Evolutionary conservation across 2,113 vertebrate species (phyloP).

Genomic region (Montifringilla adamsi): DNA sequence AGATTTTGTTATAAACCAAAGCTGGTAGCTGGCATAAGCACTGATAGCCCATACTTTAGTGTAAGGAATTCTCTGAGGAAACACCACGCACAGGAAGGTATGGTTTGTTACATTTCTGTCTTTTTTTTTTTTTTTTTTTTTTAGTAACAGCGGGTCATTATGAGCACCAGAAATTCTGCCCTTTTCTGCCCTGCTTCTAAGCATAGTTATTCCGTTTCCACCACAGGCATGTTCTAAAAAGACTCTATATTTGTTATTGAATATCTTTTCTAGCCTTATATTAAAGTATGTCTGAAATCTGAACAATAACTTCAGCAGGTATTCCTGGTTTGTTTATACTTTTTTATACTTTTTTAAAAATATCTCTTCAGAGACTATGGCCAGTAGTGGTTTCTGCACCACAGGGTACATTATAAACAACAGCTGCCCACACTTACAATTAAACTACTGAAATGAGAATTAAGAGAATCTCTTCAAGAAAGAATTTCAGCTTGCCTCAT

Average conservation of each 20-base stretch:
- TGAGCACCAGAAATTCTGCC: not conserved
- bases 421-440: constrained; percentile 56
- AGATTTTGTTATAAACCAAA: constrained; percentile 24
- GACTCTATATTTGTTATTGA: not conserved
- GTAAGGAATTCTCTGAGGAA: constrained; percentile 1
- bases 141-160: not conserved
- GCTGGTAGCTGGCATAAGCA: not conserved
- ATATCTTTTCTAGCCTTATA: not conserved
- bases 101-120: not conserved
- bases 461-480: constrained; percentile 43
- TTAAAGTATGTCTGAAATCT: constrained; percentile 56
- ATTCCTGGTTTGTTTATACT: constrained; percentile 64
- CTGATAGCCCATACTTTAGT: not conserved
- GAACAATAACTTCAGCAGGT: constrained; percentile 75
- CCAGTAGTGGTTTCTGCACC: constrained; percentile 49
- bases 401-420: constrained; percentile 67
- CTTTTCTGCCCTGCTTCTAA: constrained; percentile 5
- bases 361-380: constrained; percentile 62
- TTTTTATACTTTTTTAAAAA: not conserved
- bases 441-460: constrained; percentile 76
- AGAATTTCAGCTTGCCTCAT: constrained; percentile 44
- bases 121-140: not conserved
- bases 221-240: not conserved
- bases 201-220: not conserved
- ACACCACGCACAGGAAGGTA: not conserved